Percentiles rank a stretch among this genome's conserved stretches.
These are phyloP conservation scores for Bombus fervidus DNA, from an alignment of 1,140 invertebrate genomes.

Conservation along the genomic window DNA sequence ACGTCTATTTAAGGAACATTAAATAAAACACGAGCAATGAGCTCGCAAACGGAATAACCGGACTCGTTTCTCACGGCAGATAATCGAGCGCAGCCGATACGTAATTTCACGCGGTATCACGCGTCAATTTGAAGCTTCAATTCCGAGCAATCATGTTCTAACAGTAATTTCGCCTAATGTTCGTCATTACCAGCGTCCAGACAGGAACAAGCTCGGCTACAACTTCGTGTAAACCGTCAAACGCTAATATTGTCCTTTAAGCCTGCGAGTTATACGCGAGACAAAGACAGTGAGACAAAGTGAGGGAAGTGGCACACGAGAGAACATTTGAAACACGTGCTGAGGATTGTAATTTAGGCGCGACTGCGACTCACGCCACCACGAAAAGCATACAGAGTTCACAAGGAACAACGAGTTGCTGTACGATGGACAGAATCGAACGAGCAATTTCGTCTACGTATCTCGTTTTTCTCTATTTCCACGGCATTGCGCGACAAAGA, in stretches of 20 bases:
- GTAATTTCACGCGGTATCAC: conserved; percentile 29
- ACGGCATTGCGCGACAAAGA: background rate
- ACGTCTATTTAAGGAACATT: background rate
- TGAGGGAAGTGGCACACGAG: no score
- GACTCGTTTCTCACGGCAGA: conserved; percentile 23
- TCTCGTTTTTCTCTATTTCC: background rate
- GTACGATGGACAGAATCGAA: background rate
- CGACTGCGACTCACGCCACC: background rate
- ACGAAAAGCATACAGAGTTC: background rate
- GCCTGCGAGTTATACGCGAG: background rate
- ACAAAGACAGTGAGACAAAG: background rate
- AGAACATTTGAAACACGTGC: background rate
- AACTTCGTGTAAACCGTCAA: conserved; percentile 32
- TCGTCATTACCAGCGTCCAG: conserved; percentile 16
- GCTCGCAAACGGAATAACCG: background rate
- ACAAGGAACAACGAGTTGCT: no score
- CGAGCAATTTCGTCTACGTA: background rate
- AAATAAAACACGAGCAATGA: conserved; percentile 3
- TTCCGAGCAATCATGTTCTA: conserved; percentile 28
- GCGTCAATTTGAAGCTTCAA: conserved; percentile 38
- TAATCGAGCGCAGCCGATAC: background rate
- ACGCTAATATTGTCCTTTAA: conserved; percentile 46
- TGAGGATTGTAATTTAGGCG: conserved; percentile 4
- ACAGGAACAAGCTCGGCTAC: conserved; percentile 15
- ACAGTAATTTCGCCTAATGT: conserved; percentile 42